phyloP scores from a whole-genome alignment of 2,888 invertebrate species.

The Lymantria monacha region DNA sequence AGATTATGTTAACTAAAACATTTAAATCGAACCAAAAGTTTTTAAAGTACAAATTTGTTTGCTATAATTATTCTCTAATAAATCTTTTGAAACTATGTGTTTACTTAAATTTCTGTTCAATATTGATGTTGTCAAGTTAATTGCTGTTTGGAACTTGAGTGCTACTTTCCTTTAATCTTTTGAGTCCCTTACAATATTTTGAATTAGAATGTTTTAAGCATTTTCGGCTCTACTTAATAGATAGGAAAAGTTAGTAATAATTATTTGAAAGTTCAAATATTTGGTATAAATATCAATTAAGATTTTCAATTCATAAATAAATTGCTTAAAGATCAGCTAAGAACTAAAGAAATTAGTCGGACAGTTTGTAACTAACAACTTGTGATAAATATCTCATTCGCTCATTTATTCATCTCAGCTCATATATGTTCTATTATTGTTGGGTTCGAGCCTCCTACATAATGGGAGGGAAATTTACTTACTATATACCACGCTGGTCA shows the following conservation, averaged over 20 bases:
- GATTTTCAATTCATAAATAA: conserved; percentile 7
- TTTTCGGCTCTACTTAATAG: conserved; percentile 39
- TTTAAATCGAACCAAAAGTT: too few species aligned
- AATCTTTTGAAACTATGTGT: conserved; percentile 28
- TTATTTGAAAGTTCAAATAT: conserved; percentile 32
- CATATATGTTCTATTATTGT: too few species aligned
- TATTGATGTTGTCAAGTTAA: conserved; percentile 42
- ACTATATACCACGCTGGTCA: too few species aligned
- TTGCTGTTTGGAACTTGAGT: conserved; percentile 39
- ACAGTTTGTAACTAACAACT: too few species aligned
- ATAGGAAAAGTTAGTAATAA: conserved; percentile 45
- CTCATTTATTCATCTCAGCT: too few species aligned
- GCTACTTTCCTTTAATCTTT: conserved; percentile 39
- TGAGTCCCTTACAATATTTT: conserved; percentile 34
- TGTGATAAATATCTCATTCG: too few species aligned
- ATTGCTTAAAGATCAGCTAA: not conserved
- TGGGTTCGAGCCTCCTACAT: too few species aligned
- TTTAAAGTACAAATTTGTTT: too few species aligned
- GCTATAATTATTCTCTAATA: conserved; percentile 4
- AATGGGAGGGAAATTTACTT: too few species aligned
- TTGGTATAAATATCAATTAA: conserved; percentile 27
- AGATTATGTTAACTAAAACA: too few species aligned
- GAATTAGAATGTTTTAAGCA: conserved; percentile 41
- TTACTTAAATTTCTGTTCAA: conserved; percentile 28
- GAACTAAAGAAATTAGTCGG: too few species aligned